Base-by-base conservation (phyloP, 2,113 vertebrate genomes). In the Puma concolor region DNA sequence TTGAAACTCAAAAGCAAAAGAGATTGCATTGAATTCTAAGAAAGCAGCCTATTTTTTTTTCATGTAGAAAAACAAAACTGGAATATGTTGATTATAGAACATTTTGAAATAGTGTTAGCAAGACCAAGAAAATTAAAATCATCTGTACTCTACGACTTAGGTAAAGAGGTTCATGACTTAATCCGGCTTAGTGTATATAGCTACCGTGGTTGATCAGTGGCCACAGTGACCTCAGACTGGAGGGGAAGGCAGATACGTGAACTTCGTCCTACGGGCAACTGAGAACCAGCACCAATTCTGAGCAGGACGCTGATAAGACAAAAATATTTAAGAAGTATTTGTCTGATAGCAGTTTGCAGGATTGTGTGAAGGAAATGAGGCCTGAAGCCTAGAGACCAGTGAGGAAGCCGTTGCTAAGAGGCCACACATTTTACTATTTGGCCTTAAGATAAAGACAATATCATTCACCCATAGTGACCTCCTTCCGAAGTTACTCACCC, bases 81-180 rank as follows among this genome's bases (percentile, higher is more conserved):
- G 4, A 92, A 85, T 88, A 31, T 80, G 54, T 72, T 91, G 50
- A 93, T 90, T 82, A 90, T 50, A 88, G 82, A 87, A 52, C 29
- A 36, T 36, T 87, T 91, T 44, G 21, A 77, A 76, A 89, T 44
- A 71, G 6, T 85, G 54, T 91, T 83, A 72, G 11, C 21, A 82
- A 96, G 72, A 69, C 48, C 88, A 41, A 82, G 67, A 84, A 81
- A 83, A 64, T 74, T 69, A 33, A 85, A 52, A 88, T 88, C 15
- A 52, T 41, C 50, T 72, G 8, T 66, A 76, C 74, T 84, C 14
- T 5, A 76, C 57, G 27, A 54, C 31, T 71, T 86, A 81, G 64
- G 83, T 67, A 31, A 94, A 31, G 33, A 63, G 4, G 50, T 63
- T 60, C 41, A 82, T 82, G 29, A 60, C 54, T 76, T 63, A 67